Base-by-base conservation (phyloP, 35 echinoderm and acorn worm genomes). In the Lytechinus pictus region DNA sequence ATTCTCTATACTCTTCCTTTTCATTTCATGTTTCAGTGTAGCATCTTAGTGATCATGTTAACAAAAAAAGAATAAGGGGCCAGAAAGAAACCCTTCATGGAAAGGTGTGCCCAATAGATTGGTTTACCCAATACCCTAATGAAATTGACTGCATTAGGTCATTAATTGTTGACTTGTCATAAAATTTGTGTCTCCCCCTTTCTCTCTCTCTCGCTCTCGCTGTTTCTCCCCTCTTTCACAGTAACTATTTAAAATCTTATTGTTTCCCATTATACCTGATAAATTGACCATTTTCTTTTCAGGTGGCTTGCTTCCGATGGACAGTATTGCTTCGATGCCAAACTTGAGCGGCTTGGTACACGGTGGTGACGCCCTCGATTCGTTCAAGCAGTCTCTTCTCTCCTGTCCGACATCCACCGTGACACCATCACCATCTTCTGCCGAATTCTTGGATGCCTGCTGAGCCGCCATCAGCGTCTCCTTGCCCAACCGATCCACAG, bases 251-350 rank as follows among this genome's bases (percentile, higher is more conserved):
- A 44, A 44, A 71, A 19, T 21, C 61, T 71, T 71, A 16, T 6
- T 71, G 61, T 71, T 21, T 6, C 61, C 61, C 1, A 60, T n/a
- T 60, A 44, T 89, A 89, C 87, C 87, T 89, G 87, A 89, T 1
- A 52, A 89, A 89, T 33, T 71, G 61, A 19, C 16, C 14, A 19
- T 71, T 93, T 54, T 93, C 91, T 54, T 54, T 93, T 29, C 91
- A 54, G 91, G 54, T 93, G 55, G 24, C 52, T 54, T 54, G 91
- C 9, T 27, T 0, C 53, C 91, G 53, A 93, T 93, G 54, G 91
- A 11, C 52, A 93, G 54, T 54, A 93, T 93, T 19, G 52, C 53
- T 28, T 93, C 91, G 91, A 93, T 93, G 54, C 91, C 91, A 57
- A 93, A 93, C 91, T 93, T 93, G 91, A 93, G 91, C 11, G 28